Evolutionary conservation across 1,140 invertebrate species (phyloP).

Genomic region (Ephestia elutella): DNA sequence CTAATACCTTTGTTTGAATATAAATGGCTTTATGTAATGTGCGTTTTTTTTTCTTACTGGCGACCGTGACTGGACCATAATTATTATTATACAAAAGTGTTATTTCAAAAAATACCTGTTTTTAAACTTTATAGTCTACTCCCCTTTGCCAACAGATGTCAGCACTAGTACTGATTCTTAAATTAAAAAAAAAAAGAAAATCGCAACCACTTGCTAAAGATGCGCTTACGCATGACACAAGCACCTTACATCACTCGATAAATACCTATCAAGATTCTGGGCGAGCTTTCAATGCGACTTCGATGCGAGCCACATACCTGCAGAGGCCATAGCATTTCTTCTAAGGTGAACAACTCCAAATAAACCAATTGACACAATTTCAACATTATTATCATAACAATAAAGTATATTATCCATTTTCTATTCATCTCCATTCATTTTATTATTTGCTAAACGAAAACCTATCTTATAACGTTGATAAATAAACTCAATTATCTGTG

Average conservation of each 20-base stretch:
- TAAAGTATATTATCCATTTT: conserved; percentile 17
- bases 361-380: conserved; percentile 11
- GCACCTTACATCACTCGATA: conserved; percentile 5
- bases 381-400: conserved; percentile 11
- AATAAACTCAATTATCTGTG: conserved; percentile 28
- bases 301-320: conserved; percentile 35
- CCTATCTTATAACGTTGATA: conserved; percentile 19
- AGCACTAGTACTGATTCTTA: background rate
- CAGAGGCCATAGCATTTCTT: conserved; percentile 60
- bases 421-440: conserved; percentile 17
- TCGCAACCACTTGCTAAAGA: background rate
- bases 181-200: background rate
- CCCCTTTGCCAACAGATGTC: conserved; percentile 4
- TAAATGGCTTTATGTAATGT: too few relatives aligned
- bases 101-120: too few relatives aligned
- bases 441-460: conserved; percentile 30
- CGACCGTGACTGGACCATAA: too few relatives aligned
- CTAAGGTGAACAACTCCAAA: conserved; percentile 46
- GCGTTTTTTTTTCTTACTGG: too few relatives aligned
- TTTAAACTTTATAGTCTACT: too few relatives aligned
- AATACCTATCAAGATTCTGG: conserved; percentile 27
- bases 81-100: too few relatives aligned
- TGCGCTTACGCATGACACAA: background rate
- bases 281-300: conserved; percentile 18
- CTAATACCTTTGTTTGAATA: too few relatives aligned